Evolutionary conservation across 2,113 vertebrate species (phyloP).

Genomic region (Tympanuchus pallidicinctus): DNA sequence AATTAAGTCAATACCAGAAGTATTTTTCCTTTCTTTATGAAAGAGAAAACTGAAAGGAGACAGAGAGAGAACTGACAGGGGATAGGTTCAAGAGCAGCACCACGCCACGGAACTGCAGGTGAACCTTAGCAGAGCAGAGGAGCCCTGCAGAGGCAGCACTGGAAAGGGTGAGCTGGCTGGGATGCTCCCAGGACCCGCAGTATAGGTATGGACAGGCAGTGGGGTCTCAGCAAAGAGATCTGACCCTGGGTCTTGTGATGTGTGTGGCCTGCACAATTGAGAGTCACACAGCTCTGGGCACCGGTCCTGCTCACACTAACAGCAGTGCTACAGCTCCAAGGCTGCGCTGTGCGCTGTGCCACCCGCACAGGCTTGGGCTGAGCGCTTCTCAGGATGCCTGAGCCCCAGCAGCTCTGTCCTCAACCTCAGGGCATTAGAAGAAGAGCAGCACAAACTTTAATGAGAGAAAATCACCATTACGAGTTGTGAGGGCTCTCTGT

Average conservation of each 20-base stretch:
- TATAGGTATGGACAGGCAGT: accelerated
- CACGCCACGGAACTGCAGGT: not conserved
- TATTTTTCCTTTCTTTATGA: not conserved
- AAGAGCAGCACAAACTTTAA: not conserved
- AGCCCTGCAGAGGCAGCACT: not conserved
- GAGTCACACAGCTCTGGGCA: not conserved
- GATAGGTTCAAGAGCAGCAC: not conserved
- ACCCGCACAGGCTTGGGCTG: not conserved
- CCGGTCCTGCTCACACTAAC: not conserved
- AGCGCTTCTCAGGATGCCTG: not conserved
- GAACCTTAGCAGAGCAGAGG: not conserved
- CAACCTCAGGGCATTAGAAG: not conserved
- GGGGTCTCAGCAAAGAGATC: not conserved
- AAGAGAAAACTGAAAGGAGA: not conserved
- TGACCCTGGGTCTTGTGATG: not conserved
- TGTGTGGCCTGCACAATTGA: accelerated
- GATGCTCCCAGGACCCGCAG: not conserved
- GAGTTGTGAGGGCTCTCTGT: not conserved
- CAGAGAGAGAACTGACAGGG: not conserved
- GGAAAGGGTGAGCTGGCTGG: not conserved
- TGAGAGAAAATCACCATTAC: not conserved
- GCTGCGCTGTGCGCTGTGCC: no score
- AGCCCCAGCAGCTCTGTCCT: not conserved
- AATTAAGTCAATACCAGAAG: not conserved
- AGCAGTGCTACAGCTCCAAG: not conserved